Percentiles rank a stretch among this genome's conserved stretches.
Evolutionary conservation across 2,113 vertebrate genomes (phyloP).

Genomic region (Python bivittatus): DNA sequence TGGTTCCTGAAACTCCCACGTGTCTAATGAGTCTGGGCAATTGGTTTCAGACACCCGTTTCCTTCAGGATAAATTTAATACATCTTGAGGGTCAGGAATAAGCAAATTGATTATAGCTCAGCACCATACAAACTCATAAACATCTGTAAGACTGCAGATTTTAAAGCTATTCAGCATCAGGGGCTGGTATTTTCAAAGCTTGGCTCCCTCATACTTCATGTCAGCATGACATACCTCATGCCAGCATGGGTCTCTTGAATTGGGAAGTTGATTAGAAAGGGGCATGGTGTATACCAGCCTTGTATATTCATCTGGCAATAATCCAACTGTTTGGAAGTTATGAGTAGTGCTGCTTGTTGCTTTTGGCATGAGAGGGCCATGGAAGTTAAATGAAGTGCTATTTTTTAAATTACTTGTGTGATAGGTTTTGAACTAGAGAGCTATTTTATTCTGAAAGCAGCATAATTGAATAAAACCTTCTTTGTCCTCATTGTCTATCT

Average conservation of each 20-base stretch:
- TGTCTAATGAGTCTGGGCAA: constrained; percentile 70
- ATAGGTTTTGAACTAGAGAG: constrained; percentile 14
- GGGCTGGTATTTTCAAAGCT: constrained; percentile 53
- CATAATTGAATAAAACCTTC: constrained; percentile 1
- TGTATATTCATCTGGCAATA: constrained; percentile 45
- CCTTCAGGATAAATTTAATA: constrained; percentile 68
- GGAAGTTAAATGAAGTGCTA: constrained; percentile 5
- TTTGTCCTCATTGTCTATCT: constrained; percentile 8
- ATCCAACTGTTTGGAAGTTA: constrained; percentile 50
- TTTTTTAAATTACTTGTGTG: background rate
- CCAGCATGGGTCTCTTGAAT: constrained; percentile 63
- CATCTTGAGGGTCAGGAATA: constrained; percentile 59
- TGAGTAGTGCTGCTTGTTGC: constrained; percentile 36
- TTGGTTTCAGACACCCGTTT: constrained; percentile 69
- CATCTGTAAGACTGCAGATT: constrained; percentile 63
- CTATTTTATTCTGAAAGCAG: constrained; percentile 10
- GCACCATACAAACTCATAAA: constrained; percentile 60
- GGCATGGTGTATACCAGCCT: constrained; percentile 30
- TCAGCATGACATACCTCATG: constrained; percentile 49
- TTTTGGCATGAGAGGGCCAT: constrained; percentile 7
- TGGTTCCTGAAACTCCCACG: constrained; percentile 69
- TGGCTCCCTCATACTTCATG: constrained; percentile 45
- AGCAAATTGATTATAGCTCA: constrained; percentile 67
- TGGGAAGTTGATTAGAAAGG: constrained; percentile 68
- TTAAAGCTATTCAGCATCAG: constrained; percentile 37